Percentiles rank a stretch among this genome's conserved stretches.
Evolutionary conservation across 2,888 invertebrate genomes (phyloP).

Genomic region (Antheraea assamensis): DNA sequence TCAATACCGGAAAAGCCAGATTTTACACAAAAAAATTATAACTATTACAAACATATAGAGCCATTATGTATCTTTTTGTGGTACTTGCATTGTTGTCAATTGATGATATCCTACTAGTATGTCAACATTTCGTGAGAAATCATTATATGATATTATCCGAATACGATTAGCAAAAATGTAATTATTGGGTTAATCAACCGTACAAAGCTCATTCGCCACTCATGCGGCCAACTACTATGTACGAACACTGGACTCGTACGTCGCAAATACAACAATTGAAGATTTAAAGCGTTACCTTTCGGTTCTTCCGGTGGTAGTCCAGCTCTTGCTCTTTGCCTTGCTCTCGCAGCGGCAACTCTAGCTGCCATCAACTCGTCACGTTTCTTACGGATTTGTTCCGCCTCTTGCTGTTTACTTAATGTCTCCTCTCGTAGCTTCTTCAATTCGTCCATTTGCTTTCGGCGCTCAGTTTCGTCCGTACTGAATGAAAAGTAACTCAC

Average conservation of each 20-base stretch:
- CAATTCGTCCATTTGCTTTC: constrained; percentile 90
- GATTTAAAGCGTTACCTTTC: constrained; percentile 52
- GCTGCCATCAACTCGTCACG: constrained; percentile 86
- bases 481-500: constrained; percentile 96
- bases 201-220: too few species aligned
- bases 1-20: too few species aligned
- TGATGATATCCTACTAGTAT: too few species aligned
- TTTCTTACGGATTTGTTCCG: constrained; percentile 82
- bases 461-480: constrained; percentile 90
- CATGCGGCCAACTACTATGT: too few species aligned
- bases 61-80: too few species aligned
- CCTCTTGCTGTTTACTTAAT: constrained; percentile 84
- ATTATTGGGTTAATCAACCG: background rate
- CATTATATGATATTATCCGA: too few species aligned
- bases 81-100: too few species aligned
- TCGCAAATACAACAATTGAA: background rate
- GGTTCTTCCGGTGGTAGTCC: constrained; percentile 87
- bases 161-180: too few species aligned
- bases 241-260: background rate
- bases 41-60: too few species aligned
- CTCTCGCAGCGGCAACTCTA: constrained; percentile 87
- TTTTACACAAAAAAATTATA: too few species aligned
- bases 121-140: too few species aligned
- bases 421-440: constrained; percentile 87
- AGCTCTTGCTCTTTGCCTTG: constrained; percentile 87